Evolutionary conservation across 2,797 vertebrate genomes (phyloP), one percentile per base, ranked within the genome.

Genomic region (Sylvilagus floridanus): DNA sequence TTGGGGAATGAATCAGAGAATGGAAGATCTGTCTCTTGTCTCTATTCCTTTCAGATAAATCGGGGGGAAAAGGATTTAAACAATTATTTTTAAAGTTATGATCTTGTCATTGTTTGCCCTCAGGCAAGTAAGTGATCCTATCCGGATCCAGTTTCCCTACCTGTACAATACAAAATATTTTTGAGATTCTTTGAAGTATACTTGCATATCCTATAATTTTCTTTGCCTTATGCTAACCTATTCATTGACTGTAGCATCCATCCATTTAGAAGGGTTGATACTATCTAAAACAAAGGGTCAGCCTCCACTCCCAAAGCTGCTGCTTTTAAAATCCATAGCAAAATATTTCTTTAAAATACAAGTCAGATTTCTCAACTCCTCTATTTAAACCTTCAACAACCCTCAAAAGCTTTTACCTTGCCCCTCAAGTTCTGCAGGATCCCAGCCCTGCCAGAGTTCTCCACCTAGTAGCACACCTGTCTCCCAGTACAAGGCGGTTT

Each of bases 301-400:
- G 32, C 11, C 30, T 78, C 26, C 32, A 57, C 54, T 28, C 60
- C 52, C 32, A 69, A 57, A 68, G 4, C 42, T 69, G 28, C 11
- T 54, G 76, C 22, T 82, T 82, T 73, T 57, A 91, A 94, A 91
- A 72, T 91, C 60, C 35, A 28, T 68, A 82, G 57, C 21, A 65
- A 91, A 47, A 57, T 37, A 30, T 26, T 82, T 47, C 42, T 81
- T 14, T 3, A 22, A 95, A 78, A 47, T 82, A 77, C 17, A 94
- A 81, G 57, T 42, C 24, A 14, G 30, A 50, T 65, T 32, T 66
- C 72, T 52, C 19, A 84, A 28, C 32, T 76, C 68, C 63, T 72
- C 19, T 50, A 22, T 79, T 92, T 84, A 81, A 84, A 72, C 14
- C 75, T 50, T 83, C 10, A 60, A 10, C 1, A 12, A 11, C 65